phyloP scores from a whole-genome alignment of 1,140 invertebrate genomes.

The Papilio helenus region DNA sequence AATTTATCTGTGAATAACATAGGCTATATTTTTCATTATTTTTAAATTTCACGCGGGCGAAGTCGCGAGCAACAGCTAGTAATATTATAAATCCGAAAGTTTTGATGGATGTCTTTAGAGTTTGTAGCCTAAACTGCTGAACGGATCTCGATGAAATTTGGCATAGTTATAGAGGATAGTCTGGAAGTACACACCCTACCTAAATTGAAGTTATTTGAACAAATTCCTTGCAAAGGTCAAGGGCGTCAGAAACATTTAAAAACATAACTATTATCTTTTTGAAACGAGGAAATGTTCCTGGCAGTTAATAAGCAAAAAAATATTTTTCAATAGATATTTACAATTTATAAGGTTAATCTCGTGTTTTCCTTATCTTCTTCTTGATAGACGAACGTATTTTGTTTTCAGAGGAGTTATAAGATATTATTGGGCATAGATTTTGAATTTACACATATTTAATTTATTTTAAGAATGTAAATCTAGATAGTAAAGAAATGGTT shows the following conservation, averaged over 20 bases:
- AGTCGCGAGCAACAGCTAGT: too few species aligned
- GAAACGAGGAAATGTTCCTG: not conserved
- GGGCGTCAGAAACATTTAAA: not conserved
- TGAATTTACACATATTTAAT: not conserved
- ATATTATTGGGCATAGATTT: not conserved
- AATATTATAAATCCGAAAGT: too few species aligned
- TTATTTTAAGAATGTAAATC: not conserved
- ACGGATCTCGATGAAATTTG: too few species aligned
- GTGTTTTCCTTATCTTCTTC: not conserved
- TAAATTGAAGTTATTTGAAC: not conserved
- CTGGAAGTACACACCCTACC: too few species aligned
- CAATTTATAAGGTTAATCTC: not conserved
- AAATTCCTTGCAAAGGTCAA: slow-evolving; percentile 1
- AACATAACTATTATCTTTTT: not conserved
- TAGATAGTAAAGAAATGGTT: not conserved
- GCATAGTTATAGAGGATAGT: too few species aligned
- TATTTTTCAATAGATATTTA: not conserved
- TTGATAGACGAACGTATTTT: not conserved
- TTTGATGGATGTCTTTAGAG: too few species aligned
- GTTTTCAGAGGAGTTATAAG: not conserved
- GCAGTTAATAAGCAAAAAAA: not conserved
- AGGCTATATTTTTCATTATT: too few species aligned
- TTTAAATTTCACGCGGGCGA: too few species aligned
- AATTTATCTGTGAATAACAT: too few species aligned
- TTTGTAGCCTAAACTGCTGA: too few species aligned